These are phyloP conservation scores for Zeus faber DNA, from an alignment of 2,113 vertebrate genomes.

Conservation along the genomic window DNA sequence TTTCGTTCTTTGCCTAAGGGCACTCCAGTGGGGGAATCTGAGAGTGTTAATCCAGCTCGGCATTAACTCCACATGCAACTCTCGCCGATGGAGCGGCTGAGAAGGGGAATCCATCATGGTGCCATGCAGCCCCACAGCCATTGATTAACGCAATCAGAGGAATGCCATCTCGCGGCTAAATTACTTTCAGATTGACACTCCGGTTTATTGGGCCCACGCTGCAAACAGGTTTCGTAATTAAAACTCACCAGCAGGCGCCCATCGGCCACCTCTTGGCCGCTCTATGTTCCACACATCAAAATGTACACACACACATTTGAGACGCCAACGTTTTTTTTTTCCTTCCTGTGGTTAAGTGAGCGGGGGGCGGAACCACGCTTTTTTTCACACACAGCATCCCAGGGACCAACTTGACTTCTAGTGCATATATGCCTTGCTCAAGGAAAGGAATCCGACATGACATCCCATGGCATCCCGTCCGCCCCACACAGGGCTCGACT, in stretches of 20 bases:
- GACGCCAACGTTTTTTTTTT: too few species aligned
- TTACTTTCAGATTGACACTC: constrained; percentile 65
- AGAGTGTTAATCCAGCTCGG: constrained; percentile 25
- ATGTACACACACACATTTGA: too few species aligned
- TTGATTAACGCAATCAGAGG: constrained; percentile 63
- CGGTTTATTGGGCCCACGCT: constrained; percentile 58
- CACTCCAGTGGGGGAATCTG: not conserved
- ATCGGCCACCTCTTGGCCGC: constrained; percentile 19
- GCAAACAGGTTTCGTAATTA: constrained; percentile 60
- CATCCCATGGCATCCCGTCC: too few species aligned
- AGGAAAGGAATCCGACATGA: too few species aligned
- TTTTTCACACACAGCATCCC: too few species aligned
- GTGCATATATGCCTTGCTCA: too few species aligned
- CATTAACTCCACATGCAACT: constrained; percentile 36
- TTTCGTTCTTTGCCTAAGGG: constrained; percentile 33
- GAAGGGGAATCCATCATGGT: constrained; percentile 34
- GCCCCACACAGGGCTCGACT: too few species aligned
- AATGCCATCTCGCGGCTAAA: constrained; percentile 49
- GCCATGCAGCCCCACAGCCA: constrained; percentile 44
- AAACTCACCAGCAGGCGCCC: constrained; percentile 35
- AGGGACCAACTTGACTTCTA: too few species aligned
- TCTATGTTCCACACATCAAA: constrained; percentile 2
- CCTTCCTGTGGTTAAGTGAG: too few species aligned
- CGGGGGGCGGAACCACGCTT: too few species aligned
- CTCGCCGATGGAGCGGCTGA: constrained; percentile 34